Evolutionary conservation across 2,888 invertebrate species (phyloP), one percentile per base, ranked within the genome.

Genomic region (Drosophila siamana): DNA sequence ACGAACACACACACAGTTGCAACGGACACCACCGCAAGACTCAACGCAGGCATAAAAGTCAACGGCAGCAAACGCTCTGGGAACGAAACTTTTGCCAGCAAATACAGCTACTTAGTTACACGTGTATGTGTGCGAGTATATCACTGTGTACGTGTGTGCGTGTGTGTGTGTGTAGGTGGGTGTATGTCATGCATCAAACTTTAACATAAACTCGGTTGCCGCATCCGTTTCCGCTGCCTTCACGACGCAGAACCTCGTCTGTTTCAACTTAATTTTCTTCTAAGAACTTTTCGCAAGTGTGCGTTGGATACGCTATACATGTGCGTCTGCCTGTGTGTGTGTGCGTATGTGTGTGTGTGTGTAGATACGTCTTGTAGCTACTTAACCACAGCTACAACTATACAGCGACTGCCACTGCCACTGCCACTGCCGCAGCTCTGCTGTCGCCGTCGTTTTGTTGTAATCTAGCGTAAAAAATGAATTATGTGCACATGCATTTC

Each of bases 381-480:
- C 75, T 78, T 72, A 81, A 62, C 62, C 56, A 54, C 51, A 72
- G 54, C 54, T 59, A 9, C 63, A 28, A 19, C 50, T 24, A 60
- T 69, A 46, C 8, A 7, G 28, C 28, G 4, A 9, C 2, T 41
- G 28, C 26, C 4, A 38, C 13, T 16, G 40, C 40, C 15, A 43
- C 56, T 55, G 40, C 26, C 46, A 44, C 43, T 33, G 13, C 52
- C 46, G 36, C 44, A 40, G 50, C 19, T 36, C 44, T 56, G 59
- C 64, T 74, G 78, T 62, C 78, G 62, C 60, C 59, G 56, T 33
- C 74, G 55, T 78, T 79, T 86, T 78, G 68, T 76, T 87, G 88
- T 83, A 85, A 85, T 85, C 86, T 85, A 70, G 83, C 77, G 80
- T 83, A 83, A 83, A 83, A 87, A 83, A 87, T 83, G 83, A 83